Evolutionary conservation across 2,888 invertebrate genomes (phyloP).

Genomic region (Ligdia adustata): DNA sequence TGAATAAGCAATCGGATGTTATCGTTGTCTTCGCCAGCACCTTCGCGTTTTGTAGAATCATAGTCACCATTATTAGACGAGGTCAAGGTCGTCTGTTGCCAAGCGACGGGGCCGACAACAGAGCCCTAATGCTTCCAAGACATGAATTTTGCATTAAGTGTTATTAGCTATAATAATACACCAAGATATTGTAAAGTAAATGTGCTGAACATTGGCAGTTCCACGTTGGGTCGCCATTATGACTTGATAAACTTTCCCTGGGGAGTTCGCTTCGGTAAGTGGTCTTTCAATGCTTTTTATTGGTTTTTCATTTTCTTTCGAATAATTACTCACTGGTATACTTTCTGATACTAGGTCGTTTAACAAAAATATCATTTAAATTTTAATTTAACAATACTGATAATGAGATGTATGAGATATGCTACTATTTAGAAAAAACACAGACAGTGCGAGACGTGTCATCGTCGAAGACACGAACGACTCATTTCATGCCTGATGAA

Average conservation of each 20-base stretch:
- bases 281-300: conserved; percentile 2
- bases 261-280: conserved; percentile 26
- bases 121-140: conserved; percentile 32
- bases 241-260: conserved; percentile 17
- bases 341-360: too few relatives aligned
- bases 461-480: too few relatives aligned
- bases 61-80: conserved; percentile 32
- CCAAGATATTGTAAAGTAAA: conserved; percentile 22
- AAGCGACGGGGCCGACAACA: conserved; percentile 51
- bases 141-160: conserved; percentile 40
- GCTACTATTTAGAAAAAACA: too few relatives aligned
- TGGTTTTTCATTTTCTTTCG: neutral
- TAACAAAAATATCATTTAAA: too few relatives aligned
- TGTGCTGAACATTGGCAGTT: conserved; percentile 23
- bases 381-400: too few relatives aligned
- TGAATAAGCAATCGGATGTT: too few relatives aligned
- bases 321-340: too few relatives aligned
- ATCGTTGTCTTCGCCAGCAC: too few relatives aligned
- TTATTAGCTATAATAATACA: conserved; percentile 39
- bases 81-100: conserved; percentile 44
- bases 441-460: too few relatives aligned
- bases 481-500: too few relatives aligned
- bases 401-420: too few relatives aligned
- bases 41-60: conserved; percentile 19
- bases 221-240: conserved; percentile 40